Conservation (phyloP, 2,888 invertebrate genomes). For the Harpalus rufipes region DNA sequence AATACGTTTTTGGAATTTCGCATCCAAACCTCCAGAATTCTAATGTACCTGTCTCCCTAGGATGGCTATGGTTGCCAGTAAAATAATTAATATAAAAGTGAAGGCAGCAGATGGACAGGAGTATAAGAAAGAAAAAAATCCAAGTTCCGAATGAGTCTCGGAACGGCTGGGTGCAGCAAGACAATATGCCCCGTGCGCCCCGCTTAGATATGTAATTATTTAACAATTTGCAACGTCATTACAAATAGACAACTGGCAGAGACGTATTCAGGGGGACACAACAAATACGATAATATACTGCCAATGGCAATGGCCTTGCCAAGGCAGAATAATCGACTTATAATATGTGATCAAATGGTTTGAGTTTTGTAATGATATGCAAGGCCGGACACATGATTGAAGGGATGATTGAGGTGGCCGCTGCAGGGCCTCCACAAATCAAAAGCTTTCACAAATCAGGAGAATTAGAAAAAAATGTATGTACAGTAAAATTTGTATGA, state of each 20-base stretch:
- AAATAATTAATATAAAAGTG: conserved; percentile 18
- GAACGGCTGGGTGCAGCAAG: background rate
- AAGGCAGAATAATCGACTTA: background rate
- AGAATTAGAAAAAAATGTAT: too few species aligned
- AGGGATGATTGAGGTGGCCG: too few species aligned
- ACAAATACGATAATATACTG: background rate
- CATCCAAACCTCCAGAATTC: too few species aligned
- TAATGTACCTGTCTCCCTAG: too few species aligned
- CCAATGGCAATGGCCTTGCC: background rate
- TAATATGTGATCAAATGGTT: too few species aligned
- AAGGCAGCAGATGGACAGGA: background rate
- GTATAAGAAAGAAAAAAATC: background rate
- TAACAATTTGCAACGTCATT: conserved; percentile 66
- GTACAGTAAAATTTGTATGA: too few species aligned
- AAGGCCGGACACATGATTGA: too few species aligned
- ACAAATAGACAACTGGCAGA: conserved; percentile 23
- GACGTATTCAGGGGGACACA: conserved; percentile 11
- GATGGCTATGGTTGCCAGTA: background rate
- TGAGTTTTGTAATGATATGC: too few species aligned
- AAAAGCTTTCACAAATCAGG: too few species aligned
- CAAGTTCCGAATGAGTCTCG: background rate
- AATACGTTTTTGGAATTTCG: too few species aligned
- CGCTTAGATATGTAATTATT: conserved; percentile 61
- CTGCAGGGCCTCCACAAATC: too few species aligned
- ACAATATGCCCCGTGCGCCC: conserved; percentile 39